Percentiles rank a stretch among this genome's conserved stretches.
Conservation (phyloP, 2,888 invertebrate genomes). For the Polymixis lichenea region DNA sequence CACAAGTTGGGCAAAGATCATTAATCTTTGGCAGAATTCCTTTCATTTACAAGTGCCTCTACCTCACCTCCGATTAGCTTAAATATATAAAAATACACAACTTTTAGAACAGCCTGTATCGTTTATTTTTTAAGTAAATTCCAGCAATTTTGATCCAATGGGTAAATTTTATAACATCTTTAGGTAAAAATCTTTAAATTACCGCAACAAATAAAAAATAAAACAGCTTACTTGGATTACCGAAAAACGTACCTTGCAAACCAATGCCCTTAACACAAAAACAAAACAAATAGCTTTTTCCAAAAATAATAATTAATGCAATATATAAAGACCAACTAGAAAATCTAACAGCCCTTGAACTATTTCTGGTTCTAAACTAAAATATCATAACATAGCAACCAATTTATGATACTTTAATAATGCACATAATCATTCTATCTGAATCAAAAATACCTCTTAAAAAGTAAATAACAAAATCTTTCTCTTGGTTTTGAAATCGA, state of each 20-base stretch:
- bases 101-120: slow-evolving; percentile 12
- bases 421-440: slow-evolving; percentile 28
- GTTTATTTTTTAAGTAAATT: background rate
- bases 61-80: slow-evolving; percentile 39
- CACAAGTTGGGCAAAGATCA: slow-evolving; percentile 70
- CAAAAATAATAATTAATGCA: slow-evolving; percentile 9
- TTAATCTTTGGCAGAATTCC: slow-evolving; percentile 72
- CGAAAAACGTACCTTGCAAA: background rate
- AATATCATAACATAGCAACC: slow-evolving; percentile 42
- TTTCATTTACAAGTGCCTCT: slow-evolving; percentile 54
- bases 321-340: background rate
- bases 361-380: slow-evolving; percentile 19
- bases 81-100: slow-evolving; percentile 52
- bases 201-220: background rate
- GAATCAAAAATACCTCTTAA: slow-evolving; percentile 61
- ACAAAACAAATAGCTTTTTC: background rate
- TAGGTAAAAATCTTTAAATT: slow-evolving; percentile 1
- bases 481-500: slow-evolving; percentile 61
- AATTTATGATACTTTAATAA: slow-evolving; percentile 18
- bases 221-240: background rate
- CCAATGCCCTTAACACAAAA: background rate
- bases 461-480: slow-evolving; percentile 70
- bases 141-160: background rate
- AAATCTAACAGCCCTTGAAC: slow-evolving; percentile 4
- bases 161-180: slow-evolving; percentile 2